Conservation (phyloP, 2,113 vertebrate species). For the Tetrax tetrax region DNA sequence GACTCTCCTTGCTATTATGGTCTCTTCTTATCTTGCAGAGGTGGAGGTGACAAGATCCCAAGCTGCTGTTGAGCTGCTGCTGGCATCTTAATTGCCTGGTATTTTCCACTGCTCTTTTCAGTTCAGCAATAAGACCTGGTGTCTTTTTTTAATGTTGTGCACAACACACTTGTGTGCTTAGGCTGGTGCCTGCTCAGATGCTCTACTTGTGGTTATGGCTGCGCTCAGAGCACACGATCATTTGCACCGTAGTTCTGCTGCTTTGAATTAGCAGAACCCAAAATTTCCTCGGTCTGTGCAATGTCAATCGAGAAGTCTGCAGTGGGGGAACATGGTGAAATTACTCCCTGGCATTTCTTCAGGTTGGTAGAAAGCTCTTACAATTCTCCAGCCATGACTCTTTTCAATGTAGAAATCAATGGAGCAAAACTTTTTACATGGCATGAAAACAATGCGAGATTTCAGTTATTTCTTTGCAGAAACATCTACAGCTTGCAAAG, state of each 20-base stretch:
- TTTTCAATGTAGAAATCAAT: neutral
- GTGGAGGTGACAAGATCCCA: neutral
- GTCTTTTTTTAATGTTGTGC: neutral
- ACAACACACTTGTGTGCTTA: neutral
- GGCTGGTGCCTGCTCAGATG: neutral
- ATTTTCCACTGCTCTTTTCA: neutral
- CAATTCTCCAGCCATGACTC: accelerated
- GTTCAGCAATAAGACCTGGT: neutral
- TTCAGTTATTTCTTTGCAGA: neutral
- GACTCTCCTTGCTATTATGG: neutral
- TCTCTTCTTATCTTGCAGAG: neutral
- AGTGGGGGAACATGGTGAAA: neutral
- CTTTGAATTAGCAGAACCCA: neutral
- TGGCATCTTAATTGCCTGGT: neutral
- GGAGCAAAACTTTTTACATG: neutral
- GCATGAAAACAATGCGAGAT: neutral
- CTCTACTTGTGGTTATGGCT: neutral
- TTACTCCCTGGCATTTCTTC: neutral
- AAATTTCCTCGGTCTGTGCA: neutral
- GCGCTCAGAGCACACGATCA: accelerated
- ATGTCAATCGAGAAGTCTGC: neutral
- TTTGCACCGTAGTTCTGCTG: neutral
- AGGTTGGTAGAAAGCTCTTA: neutral
- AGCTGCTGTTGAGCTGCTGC: neutral
- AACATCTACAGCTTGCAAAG: neutral